These are phyloP conservation scores for Leucozona laternaria DNA, from an alignment of 2,888 invertebrate genomes.

Conservation along the genomic window DNA sequence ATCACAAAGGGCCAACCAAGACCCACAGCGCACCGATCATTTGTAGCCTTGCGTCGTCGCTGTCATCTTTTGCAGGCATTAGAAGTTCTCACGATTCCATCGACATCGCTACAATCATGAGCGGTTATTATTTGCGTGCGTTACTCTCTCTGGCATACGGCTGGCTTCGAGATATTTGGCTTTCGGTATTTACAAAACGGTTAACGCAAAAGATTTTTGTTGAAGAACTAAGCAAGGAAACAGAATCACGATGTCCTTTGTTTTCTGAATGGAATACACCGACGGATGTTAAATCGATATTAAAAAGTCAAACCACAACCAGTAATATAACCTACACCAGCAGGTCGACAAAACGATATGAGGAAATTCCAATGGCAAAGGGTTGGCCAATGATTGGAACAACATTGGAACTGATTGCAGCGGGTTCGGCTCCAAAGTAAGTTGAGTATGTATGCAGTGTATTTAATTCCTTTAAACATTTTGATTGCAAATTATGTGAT, in stretches of 20 bases:
- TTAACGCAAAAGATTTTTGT: neutral
- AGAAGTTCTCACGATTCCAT: slow-evolving; percentile 53
- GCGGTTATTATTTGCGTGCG: slow-evolving; percentile 52
- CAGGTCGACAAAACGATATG: slow-evolving; percentile 76
- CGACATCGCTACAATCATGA: slow-evolving; percentile 47
- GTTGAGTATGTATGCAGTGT: slow-evolving; percentile 59
- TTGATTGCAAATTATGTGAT: slow-evolving; percentile 39
- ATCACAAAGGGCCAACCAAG: slow-evolving; percentile 4
- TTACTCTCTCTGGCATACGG: slow-evolving; percentile 31
- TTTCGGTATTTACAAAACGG: slow-evolving; percentile 29
- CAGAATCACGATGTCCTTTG: slow-evolving; percentile 10
- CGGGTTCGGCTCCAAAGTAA: slow-evolving; percentile 86
- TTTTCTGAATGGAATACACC: slow-evolving; percentile 16
- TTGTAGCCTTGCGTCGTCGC: slow-evolving; percentile 48
- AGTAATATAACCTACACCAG: neutral
- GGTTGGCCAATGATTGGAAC: slow-evolving; percentile 85
- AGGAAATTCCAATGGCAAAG: slow-evolving; percentile 85
- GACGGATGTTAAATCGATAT: neutral
- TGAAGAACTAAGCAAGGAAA: slow-evolving; percentile 23
- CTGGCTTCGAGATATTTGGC: slow-evolving; percentile 57
- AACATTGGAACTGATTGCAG: slow-evolving; percentile 85
- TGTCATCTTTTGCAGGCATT: slow-evolving; percentile 50
- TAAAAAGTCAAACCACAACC: slow-evolving; percentile 26
- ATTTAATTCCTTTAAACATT: neutral
- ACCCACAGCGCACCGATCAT: slow-evolving; percentile 45